Conservation (phyloP, 2,113 vertebrate species). For the Heterotilapia buettikoferi region DNA sequence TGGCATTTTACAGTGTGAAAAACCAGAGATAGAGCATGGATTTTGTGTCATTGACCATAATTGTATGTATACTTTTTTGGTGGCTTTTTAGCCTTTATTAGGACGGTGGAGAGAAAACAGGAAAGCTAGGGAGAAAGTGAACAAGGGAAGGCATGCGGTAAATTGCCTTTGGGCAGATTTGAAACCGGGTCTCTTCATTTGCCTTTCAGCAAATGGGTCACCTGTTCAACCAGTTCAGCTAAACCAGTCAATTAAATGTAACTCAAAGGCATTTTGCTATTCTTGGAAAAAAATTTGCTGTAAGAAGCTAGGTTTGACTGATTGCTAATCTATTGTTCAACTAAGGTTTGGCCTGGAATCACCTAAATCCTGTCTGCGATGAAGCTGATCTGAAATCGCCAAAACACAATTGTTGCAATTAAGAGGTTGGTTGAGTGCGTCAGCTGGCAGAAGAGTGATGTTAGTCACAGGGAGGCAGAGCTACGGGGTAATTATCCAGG, state of each 20-base stretch:
- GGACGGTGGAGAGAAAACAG: neutral
- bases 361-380: neutral
- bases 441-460: neutral
- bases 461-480: neutral
- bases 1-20: neutral
- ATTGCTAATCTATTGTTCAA: neutral
- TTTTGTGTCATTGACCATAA: neutral
- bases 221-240: neutral
- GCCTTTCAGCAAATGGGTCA: neutral
- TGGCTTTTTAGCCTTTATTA: neutral
- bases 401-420: neutral
- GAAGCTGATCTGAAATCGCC: neutral
- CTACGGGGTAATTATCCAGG: neutral
- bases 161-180: neutral
- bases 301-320: neutral
- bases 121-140: neutral
- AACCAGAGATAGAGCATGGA: neutral
- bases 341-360: neutral
- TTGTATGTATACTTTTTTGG: neutral
- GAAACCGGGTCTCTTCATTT: neutral
- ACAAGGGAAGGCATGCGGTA: neutral
- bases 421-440: neutral
- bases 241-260: neutral
- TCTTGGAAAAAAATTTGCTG: neutral
- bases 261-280: neutral